A percentile compares a stretch with the other conserved stretches of the same genome.
Conservation (phyloP, 2,888 invertebrate genomes). For the Ceramica pisi region DNA sequence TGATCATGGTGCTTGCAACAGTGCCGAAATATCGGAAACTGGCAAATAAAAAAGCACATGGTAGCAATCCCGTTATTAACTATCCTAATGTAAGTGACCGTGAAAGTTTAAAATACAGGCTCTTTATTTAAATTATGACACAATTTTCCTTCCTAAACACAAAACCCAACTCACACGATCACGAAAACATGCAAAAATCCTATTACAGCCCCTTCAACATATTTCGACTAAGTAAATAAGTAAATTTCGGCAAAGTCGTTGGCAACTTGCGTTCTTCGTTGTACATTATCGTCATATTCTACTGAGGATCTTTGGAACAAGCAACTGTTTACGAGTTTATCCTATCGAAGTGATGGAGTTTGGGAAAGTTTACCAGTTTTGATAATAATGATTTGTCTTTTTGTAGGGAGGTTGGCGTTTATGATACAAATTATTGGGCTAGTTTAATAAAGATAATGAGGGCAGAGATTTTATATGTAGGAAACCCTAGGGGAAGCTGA, state of each 20-base stretch:
- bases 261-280: slow-evolving; percentile 49
- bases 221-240: slow-evolving; percentile 49
- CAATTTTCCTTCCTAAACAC: not conserved
- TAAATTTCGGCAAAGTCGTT: slow-evolving; percentile 52
- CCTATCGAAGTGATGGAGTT: slow-evolving; percentile 37
- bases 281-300: slow-evolving; percentile 50
- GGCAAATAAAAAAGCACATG: too few relatives aligned
- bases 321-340: slow-evolving; percentile 43
- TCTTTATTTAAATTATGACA: not conserved
- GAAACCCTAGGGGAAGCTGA: too few relatives aligned
- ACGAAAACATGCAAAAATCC: slow-evolving; percentile 35
- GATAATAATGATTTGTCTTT: slow-evolving; percentile 37
- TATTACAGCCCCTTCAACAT: slow-evolving; percentile 37
- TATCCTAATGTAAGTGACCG: too few relatives aligned
- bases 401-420: slow-evolving; percentile 4
- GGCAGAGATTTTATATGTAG: not conserved
- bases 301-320: slow-evolving; percentile 25
- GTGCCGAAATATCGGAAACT: too few relatives aligned
- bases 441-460: not conserved
- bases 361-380: slow-evolving; percentile 35
- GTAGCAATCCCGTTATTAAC: too few relatives aligned
- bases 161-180: slow-evolving; percentile 6
- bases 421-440: not conserved
- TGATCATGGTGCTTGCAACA: too few relatives aligned
- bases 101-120: not conserved